Base-by-base conservation (phyloP, 2,113 vertebrate species). In the Urocolius indicus region DNA sequence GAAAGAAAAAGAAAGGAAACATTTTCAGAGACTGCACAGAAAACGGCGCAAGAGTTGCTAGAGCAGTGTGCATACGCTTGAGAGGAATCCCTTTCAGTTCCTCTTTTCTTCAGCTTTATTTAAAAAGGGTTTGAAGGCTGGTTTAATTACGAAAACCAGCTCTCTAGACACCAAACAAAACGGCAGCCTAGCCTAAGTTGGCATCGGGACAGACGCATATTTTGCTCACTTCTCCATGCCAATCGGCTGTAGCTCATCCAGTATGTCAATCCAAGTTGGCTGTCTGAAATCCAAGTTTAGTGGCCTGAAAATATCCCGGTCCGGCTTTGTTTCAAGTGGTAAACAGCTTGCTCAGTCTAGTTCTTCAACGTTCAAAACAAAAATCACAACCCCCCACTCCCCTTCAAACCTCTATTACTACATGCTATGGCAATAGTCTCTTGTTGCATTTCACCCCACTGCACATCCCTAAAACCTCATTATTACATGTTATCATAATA, bases 141-240 rank as follows among this genome's bases (percentile, higher is more conserved):
- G 96, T 93, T 96, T 96, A 97, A 96, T 97, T 95, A 95, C 45
- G 68, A 96, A 97, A 96, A 96, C 93, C 93, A 94, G 92, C 95
- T 95, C 94, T 92, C 96, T 90, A 97, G 96, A 97, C 96, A 97
- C 95, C 85, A 96, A 97, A 97, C 97, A 97, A 97, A 97, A 97
- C 95, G 20, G 84, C 94, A 95, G 95, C 96, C 96, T 91, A 94
- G 92, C 84, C 85, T 96, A 94, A 93, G 78, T 85, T 97, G 97
- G 96, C 96, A 96, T 55, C 83, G 94, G 57, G 95, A 96, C 96
- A 97, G 95, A 97, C 78, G 95, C 93, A 95, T 97, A 95, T 96
- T 97, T 97, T 97, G 88, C 96, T 93, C 72, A 55, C 94, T 96
- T 96, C 93, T 96, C 94, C 66, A 81, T 96, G 95, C 97, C 96